These are phyloP conservation scores for Phanerotoma sp. DNA, from an alignment of 2,888 invertebrate species.

Conservation along the genomic window DNA sequence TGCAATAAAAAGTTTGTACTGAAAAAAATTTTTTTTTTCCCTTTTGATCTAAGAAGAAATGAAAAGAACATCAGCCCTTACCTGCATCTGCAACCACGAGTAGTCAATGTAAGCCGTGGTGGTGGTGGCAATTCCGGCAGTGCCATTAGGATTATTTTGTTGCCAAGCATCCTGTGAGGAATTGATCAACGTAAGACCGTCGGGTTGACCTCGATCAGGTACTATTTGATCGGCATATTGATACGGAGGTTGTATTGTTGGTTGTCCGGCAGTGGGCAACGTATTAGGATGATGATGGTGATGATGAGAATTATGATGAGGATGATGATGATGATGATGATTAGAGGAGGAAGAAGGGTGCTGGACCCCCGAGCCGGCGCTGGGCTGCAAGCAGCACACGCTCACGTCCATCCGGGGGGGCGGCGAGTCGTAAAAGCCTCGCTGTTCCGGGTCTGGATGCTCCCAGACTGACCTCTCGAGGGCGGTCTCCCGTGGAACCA, in stretches of 20 bases:
- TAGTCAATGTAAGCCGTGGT: constrained; percentile 55
- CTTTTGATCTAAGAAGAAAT: background rate
- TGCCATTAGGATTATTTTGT: constrained; percentile 43
- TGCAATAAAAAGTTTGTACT: background rate
- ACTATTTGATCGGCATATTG: constrained; percentile 57
- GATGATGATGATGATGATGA: constrained; percentile 15
- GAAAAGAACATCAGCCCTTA: constrained; percentile 29
- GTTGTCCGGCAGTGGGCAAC: constrained; percentile 43
- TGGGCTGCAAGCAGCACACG: constrained; percentile 54
- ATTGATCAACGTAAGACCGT: constrained; percentile 46
- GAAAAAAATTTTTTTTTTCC: no score
- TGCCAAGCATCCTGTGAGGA: constrained; percentile 49
- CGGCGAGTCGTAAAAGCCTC: constrained; percentile 54
- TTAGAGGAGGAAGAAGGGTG: constrained; percentile 38
- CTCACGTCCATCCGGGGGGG: constrained; percentile 56
- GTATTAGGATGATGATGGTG: constrained; percentile 21
- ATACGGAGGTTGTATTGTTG: constrained; percentile 45
- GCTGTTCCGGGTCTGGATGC: constrained; percentile 48
- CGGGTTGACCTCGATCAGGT: constrained; percentile 52
- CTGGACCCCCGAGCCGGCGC: constrained; percentile 54
- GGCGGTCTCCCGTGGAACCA: constrained; percentile 53
- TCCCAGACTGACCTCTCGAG: constrained; percentile 49
- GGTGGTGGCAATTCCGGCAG: constrained; percentile 38
- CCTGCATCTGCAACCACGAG: constrained; percentile 57
- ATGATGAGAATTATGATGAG: background rate